Percentiles rank a stretch among this genome's conserved stretches.
phyloP scores from a whole-genome alignment of 1,140 invertebrate genomes.

The Dinoponera quadriceps region DNA sequence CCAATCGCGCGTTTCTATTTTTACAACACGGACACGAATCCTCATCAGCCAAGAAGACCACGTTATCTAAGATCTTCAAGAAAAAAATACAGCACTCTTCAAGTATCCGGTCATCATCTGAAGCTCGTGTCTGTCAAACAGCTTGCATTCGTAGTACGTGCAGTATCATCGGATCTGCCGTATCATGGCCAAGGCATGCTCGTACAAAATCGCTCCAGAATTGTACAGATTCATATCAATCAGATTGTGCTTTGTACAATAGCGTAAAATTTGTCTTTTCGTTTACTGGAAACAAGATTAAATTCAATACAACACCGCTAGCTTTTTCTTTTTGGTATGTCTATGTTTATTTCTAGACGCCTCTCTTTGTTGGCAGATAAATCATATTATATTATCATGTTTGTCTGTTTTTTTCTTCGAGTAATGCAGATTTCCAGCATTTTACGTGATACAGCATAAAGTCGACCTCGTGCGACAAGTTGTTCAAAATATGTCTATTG shows the following conservation, averaged over 20 bases:
- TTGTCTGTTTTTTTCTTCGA: constrained; percentile 24
- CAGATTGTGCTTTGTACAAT: background rate
- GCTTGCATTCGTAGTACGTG: constrained; percentile 39
- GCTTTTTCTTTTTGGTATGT: constrained; percentile 43
- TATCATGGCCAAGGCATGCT: constrained; percentile 57
- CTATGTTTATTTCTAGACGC: constrained; percentile 52
- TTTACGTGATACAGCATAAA: constrained; percentile 67
- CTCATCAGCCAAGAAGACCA: constrained; percentile 44
- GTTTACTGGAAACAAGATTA: constrained; percentile 52
- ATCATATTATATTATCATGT: constrained; percentile 54
- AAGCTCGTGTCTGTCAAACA: constrained; percentile 53
- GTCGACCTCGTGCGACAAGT: constrained; percentile 66
- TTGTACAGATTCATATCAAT: background rate
- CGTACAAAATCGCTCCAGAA: constrained; percentile 40
- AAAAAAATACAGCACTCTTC: constrained; percentile 66
- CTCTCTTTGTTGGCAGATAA: constrained; percentile 60
- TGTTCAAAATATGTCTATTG: constrained; percentile 75
- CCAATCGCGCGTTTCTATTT: constrained; percentile 64
- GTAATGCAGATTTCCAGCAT: constrained; percentile 64
- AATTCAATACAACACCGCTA: constrained; percentile 51
- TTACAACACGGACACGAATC: constrained; percentile 53
- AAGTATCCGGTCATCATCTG: constrained; percentile 58
- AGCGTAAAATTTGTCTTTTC: constrained; percentile 43
- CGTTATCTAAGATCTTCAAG: constrained; percentile 56
- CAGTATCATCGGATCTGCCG: constrained; percentile 49